Evolutionary conservation across 1,140 invertebrate species (phyloP), one percentile per base, ranked within the genome.

Genomic region (Dysdera silvatica): DNA sequence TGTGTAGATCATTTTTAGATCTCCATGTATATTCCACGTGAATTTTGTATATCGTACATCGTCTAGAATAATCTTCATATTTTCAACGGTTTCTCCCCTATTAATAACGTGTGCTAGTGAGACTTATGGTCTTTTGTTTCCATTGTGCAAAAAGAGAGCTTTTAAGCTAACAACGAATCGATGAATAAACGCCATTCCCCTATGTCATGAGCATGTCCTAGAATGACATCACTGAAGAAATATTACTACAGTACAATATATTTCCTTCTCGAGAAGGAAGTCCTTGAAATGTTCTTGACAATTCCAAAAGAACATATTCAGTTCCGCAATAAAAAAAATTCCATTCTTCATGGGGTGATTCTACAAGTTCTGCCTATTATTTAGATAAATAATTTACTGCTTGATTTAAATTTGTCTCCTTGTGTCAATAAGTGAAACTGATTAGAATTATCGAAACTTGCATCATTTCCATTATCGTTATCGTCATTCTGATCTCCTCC

Each of bases 131-230:
- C n/a, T n/a, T n/a, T n/a, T n/a, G n/a, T n/a, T n/a, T n/a, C n/a
- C n/a, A n/a, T n/a, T n/a, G n/a, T n/a, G n/a, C n/a, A n/a, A n/a
- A n/a, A n/a, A n/a, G n/a, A n/a, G n/a, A n/a, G n/a, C n/a, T n/a
- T n/a, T 48, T 33, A 64, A 55, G 12, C 35, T 32, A 54, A 59
- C n/a, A 48, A 61, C 35, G 47, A 51, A 41, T 66, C 64, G 55
- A 57, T 66, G 58, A 61, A 66, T n/a, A 67, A 57, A 66, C 33
- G 57, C 55, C 65, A 66, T 14, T 67, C 14, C 18, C 7, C 10
- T 24, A 7, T 14, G 10, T 8, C 7, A 49, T 24, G 10, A 26
- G 24, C 24, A 28, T 49, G 18, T 26, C 47, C 47, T 8, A 49
- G 18, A 26, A 28, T 28, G 4, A 26, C n/a, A n/a, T 26, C 47